Conservation (phyloP, 2,797 vertebrate species). For the Gymnothorax reevesii region DNA sequence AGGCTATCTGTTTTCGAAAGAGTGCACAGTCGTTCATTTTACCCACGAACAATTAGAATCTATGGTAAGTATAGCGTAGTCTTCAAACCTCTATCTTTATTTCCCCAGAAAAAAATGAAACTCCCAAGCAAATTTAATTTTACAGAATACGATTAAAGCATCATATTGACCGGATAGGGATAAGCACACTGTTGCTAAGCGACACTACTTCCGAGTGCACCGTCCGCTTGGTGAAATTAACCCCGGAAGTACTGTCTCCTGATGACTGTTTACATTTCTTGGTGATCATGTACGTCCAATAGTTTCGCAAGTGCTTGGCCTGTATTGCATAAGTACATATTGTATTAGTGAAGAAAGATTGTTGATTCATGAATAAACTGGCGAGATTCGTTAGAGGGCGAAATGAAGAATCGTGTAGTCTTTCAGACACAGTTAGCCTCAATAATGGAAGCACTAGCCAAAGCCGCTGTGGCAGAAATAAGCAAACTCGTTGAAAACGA, state of each 20-base stretch:
- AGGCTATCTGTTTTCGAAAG: conserved; percentile 54
- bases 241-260: background rate
- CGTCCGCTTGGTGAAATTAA: background rate
- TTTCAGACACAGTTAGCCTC: too few relatives aligned
- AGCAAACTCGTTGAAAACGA: too few relatives aligned
- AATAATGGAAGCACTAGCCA: too few relatives aligned
- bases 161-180: background rate
- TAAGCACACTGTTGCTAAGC: background rate
- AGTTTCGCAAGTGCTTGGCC: too few relatives aligned
- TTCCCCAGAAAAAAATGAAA: background rate
- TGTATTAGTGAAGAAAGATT: too few relatives aligned
- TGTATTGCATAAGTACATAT: too few relatives aligned
- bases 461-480: too few relatives aligned
- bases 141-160: background rate
- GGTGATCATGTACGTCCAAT: too few relatives aligned
- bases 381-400: too few relatives aligned
- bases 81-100: background rate
- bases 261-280: too few relatives aligned
- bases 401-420: too few relatives aligned
- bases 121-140: background rate
- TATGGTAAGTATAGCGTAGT: background rate
- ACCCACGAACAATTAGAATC: background rate
- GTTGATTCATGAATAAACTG: too few relatives aligned
- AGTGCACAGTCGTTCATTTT: background rate
- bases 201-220: background rate